Evolutionary conservation across 2,888 invertebrate genomes (phyloP).

Genomic region (Papilio demoleus): DNA sequence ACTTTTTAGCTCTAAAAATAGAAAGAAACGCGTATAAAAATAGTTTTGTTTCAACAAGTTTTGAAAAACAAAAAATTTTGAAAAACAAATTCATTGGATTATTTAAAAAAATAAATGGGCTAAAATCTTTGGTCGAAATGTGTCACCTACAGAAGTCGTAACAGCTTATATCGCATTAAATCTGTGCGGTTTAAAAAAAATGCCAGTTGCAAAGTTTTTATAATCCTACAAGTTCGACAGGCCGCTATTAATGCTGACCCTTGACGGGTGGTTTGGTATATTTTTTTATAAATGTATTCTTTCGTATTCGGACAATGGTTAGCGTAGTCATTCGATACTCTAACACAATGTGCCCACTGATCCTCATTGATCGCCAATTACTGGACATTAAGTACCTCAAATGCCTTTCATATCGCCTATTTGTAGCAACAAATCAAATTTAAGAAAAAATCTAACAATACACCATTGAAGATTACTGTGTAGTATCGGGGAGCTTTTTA

Average conservation of each 20-base stretch:
- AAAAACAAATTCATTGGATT: too few species aligned
- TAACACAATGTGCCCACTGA: constrained; percentile 82
- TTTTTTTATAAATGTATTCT: constrained; percentile 57
- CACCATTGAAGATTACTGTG: constrained; percentile 73
- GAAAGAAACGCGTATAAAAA: too few species aligned
- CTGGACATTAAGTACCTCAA: constrained; percentile 83
- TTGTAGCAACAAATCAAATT: constrained; percentile 82
- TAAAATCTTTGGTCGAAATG: constrained; percentile 2
- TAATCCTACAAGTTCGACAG: constrained; percentile 71
- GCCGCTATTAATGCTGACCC: constrained; percentile 66
- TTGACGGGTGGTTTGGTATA: constrained; percentile 67
- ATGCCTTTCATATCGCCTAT: constrained; percentile 79
- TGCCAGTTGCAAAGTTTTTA: constrained; percentile 46
- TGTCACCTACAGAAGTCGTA: constrained; percentile 13
- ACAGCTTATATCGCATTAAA: constrained; percentile 34
- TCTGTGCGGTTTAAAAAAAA: constrained; percentile 37
- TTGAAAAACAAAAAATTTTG: too few species aligned
- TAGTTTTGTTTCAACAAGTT: too few species aligned
- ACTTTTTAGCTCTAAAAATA: too few species aligned
- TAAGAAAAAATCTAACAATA: constrained; percentile 70
- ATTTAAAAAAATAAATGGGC: too few species aligned
- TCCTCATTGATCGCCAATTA: constrained; percentile 84
- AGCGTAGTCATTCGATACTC: constrained; percentile 67
- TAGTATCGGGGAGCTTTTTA: constrained; percentile 67
- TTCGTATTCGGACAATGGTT: constrained; percentile 71